Conservation (phyloP, 1,140 invertebrate species). For the Heliconius nattereri region DNA sequence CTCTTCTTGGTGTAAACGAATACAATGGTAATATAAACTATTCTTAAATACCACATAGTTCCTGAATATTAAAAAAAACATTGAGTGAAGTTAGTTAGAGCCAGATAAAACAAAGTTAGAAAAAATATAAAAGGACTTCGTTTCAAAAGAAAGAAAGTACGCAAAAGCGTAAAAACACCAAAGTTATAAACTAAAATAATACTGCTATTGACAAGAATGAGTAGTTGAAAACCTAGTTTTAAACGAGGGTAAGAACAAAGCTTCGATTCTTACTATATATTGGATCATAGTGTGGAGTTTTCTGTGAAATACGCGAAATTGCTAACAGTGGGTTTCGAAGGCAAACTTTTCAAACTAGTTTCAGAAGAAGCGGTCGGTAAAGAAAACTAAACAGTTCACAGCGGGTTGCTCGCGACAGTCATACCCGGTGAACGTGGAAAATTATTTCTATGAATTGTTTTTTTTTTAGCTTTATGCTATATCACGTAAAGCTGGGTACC, state of each 20-base stretch:
- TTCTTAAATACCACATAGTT: no score
- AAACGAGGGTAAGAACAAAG: slow-evolving; percentile 5
- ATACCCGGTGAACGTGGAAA: slow-evolving; percentile 28
- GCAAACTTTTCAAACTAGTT: slow-evolving; percentile 60
- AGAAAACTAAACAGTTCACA: slow-evolving; percentile 49
- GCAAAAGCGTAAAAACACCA: background rate
- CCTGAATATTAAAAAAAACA: no score
- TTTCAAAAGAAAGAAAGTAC: no score
- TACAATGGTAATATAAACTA: no score
- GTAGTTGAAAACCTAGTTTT: slow-evolving; percentile 12
- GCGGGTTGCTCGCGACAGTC: slow-evolving; percentile 22
- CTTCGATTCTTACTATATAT: slow-evolving; percentile 50
- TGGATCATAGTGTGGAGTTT: slow-evolving; percentile 55
- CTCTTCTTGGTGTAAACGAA: no score
- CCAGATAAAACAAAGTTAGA: no score
- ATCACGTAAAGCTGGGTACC: background rate
- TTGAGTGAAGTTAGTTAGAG: no score
- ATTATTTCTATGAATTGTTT: background rate
- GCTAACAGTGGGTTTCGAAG: slow-evolving; percentile 59
- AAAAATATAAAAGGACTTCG: no score
- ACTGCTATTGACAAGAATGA: background rate
- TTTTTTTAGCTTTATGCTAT: background rate
- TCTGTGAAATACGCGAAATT: slow-evolving; percentile 67
- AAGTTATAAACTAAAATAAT: background rate
- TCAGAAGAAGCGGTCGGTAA: slow-evolving; percentile 43